phyloP scores from a whole-genome alignment of 2,888 invertebrate genomes.

The Mythimna lalbum region DNA sequence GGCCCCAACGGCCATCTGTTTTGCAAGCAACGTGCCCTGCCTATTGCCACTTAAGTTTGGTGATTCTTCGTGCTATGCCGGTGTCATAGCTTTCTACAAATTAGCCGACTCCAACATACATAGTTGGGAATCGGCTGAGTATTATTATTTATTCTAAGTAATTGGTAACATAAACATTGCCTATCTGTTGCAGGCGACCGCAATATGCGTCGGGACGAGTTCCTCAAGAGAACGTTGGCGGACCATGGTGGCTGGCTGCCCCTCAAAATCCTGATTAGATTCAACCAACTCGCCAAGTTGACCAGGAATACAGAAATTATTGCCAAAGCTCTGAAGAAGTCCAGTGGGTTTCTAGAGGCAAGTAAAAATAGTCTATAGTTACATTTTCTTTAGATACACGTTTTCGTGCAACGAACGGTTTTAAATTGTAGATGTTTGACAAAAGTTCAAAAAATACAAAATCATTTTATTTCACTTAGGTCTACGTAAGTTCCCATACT shows the following conservation, averaged over 20 bases:
- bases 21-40: too few species aligned
- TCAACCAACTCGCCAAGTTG: conserved; percentile 95
- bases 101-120: too few species aligned
- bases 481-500: too few species aligned
- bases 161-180: background rate
- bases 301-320: conserved; percentile 93
- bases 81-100: too few species aligned
- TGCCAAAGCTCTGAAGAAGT: conserved; percentile 93
- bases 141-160: background rate
- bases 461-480: too few species aligned
- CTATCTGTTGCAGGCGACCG: conserved; percentile 92
- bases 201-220: conserved; percentile 97
- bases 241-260: conserved; percentile 98
- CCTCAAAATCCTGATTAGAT: conserved; percentile 95
- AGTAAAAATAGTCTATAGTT: background rate
- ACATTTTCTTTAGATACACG: background rate
- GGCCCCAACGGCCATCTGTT: too few species aligned
- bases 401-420: background rate
- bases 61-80: too few species aligned
- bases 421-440: too few species aligned
- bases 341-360: conserved; percentile 94
- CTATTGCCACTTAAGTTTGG: too few species aligned
- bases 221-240: conserved; percentile 95
- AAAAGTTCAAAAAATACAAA: too few species aligned
- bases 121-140: too few species aligned